Evolutionary conservation across 2,797 vertebrate genomes (phyloP).

Genomic region (Strix occidentalis): DNA sequence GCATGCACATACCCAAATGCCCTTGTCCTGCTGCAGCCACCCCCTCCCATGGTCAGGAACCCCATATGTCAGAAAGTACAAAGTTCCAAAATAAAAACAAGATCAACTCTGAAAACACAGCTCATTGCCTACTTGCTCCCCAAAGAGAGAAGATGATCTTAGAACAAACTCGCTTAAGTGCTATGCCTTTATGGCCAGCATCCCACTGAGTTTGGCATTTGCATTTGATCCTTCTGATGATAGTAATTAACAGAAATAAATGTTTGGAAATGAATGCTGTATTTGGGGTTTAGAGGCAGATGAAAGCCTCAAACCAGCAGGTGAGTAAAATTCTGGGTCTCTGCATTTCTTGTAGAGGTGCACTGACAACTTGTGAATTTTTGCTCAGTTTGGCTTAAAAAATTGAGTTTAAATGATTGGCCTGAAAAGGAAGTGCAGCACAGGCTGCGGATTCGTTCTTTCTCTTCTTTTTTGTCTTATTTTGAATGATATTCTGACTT

Average conservation of each 20-base stretch:
- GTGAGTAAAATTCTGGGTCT: background rate
- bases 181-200: background rate
- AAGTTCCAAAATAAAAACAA: background rate
- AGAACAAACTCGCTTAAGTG: background rate
- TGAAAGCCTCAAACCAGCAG: background rate
- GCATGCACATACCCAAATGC: accelerated
- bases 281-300: background rate
- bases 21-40: background rate
- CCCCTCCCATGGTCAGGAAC: background rate
- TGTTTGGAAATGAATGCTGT: background rate
- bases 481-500: background rate
- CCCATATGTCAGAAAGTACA: background rate
- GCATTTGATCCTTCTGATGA: background rate
- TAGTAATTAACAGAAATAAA: background rate
- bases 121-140: background rate
- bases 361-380: background rate
- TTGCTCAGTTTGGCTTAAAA: background rate
- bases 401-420: background rate
- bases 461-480: background rate
- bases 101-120: background rate
- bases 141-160: background rate
- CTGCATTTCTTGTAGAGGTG: background rate
- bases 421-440: background rate
- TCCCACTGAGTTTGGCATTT: background rate
- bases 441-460: background rate